A percentile compares a stretch with the other conserved stretches of the same genome.
Conservation (phyloP, 2,113 vertebrate species). For the Pseudolaguvia tuberculata region DNA sequence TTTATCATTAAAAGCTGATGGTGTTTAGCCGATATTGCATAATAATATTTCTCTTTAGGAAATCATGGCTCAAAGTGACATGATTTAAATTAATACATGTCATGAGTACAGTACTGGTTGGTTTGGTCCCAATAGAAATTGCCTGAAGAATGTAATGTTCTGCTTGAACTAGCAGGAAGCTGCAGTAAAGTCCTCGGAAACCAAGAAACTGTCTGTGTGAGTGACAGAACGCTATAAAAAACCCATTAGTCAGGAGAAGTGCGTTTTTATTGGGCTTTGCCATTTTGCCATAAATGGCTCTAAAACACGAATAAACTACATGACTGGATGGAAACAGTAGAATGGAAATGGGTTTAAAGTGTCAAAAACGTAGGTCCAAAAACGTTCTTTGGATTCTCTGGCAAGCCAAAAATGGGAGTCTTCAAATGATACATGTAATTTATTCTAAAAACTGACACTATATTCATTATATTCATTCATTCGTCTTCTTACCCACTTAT, state of each 20-base stretch:
- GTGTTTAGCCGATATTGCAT: neutral
- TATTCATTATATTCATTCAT: too few species aligned
- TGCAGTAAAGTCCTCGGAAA: conserved; percentile 39
- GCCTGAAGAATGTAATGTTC: conserved; percentile 51
- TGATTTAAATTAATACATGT: conserved; percentile 51
- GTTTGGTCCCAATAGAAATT: conserved; percentile 43
- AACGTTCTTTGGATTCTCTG: conserved; percentile 4
- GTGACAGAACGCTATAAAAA: conserved; percentile 49
- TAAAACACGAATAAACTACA: conserved; percentile 10
- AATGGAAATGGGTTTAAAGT: conserved; percentile 1
- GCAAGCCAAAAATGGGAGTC: conserved; percentile 1
- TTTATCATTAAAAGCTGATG: neutral
- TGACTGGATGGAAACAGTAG: conserved; percentile 20
- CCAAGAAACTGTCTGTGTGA: conserved; percentile 40
- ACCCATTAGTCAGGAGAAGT: conserved; percentile 44
- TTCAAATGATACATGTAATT: conserved; percentile 24
- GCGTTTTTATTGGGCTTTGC: conserved; percentile 35
- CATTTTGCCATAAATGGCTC: conserved; percentile 26
- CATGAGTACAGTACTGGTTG: conserved; percentile 38
- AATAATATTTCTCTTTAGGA: conserved; percentile 5
- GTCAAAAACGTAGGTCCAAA: conserved; percentile 15
- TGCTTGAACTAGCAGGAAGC: conserved; percentile 47
- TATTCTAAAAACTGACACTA: conserved; percentile 3
- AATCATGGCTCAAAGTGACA: conserved; percentile 18
- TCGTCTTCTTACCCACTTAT: too few species aligned